Conservation (phyloP, 2,797 vertebrate species). For the Ibycter americanus region DNA sequence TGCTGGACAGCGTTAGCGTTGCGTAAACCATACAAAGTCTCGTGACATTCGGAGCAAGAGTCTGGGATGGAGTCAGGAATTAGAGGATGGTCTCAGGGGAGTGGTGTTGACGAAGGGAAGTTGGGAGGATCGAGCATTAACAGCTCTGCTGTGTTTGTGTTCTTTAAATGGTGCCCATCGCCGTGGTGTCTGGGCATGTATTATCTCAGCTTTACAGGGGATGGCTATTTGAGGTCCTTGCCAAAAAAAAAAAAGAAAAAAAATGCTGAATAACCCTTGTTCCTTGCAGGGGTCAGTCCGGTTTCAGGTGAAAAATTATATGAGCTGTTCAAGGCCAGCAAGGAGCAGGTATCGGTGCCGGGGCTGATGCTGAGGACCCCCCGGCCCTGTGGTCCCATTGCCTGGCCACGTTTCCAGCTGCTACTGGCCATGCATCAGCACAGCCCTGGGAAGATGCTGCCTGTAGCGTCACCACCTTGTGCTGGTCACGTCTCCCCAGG, state of each 20-base stretch:
- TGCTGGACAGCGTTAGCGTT: background rate
- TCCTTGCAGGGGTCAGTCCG: background rate
- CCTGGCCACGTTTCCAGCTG: fast-evolving
- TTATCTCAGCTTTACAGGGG: background rate
- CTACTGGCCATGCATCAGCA: background rate
- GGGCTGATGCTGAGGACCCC: background rate
- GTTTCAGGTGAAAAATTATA: background rate
- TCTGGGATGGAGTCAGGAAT: background rate
- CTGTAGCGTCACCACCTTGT: background rate
- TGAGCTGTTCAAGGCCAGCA: background rate
- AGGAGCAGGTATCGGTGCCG: fast-evolving
- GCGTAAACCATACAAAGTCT: background rate
- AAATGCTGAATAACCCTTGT: background rate
- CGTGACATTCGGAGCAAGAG: background rate
- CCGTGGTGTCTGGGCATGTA: background rate
- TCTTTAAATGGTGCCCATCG: background rate
- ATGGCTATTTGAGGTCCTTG: background rate
- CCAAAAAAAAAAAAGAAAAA: background rate
- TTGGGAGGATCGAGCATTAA: background rate
- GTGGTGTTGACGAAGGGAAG: background rate
- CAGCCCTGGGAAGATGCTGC: background rate
- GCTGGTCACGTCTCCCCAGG: fast-evolving
- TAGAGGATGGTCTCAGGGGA: background rate
- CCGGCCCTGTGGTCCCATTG: background rate
- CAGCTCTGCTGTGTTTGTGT: background rate